Conservation (phyloP, 2,888 invertebrate genomes). For the Chymomyza amoena region DNA sequence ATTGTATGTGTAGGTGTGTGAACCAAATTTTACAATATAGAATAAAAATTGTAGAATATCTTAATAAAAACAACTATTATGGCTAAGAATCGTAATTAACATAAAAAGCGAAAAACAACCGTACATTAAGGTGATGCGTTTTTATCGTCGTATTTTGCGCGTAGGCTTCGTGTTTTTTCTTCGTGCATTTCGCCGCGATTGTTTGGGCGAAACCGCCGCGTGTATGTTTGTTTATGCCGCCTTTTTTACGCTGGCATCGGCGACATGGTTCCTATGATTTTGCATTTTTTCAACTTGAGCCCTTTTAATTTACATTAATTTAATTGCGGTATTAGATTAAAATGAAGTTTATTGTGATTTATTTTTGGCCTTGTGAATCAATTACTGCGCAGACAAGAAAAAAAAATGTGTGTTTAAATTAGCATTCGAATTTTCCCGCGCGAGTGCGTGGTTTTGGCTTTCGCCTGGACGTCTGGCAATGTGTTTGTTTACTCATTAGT, state of each 20-base stretch:
- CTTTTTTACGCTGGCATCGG: constrained; percentile 55
- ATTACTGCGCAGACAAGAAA: constrained; percentile 23
- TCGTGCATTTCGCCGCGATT: constrained; percentile 75
- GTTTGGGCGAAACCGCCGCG: constrained; percentile 71
- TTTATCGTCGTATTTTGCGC: constrained; percentile 70
- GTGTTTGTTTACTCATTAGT: constrained; percentile 56
- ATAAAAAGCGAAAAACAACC: constrained; percentile 59
- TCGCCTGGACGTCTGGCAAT: constrained; percentile 8
- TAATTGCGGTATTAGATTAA: constrained; percentile 5
- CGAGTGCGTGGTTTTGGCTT: constrained; percentile 22
- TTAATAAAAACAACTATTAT: constrained; percentile 5
- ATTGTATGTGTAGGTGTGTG: constrained; percentile 53
- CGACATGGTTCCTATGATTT: constrained; percentile 59
- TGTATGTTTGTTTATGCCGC: constrained; percentile 73
- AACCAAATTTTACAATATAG: constrained; percentile 47
- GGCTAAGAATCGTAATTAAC: not conserved
- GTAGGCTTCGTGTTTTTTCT: constrained; percentile 59
- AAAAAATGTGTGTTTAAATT: not conserved
- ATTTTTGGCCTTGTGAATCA: not conserved
- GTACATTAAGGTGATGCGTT: constrained; percentile 58
- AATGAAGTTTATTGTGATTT: constrained; percentile 1
- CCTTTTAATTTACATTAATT: constrained; percentile 17
- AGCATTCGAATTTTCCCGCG: constrained; percentile 44
- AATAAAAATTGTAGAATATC: constrained; percentile 21
- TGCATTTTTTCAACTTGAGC: constrained; percentile 37